Percentiles rank a stretch among this genome's conserved stretches.
Evolutionary conservation across 1,140 invertebrate genomes (phyloP).

Genomic region (Branchinecta lindahli): DNA sequence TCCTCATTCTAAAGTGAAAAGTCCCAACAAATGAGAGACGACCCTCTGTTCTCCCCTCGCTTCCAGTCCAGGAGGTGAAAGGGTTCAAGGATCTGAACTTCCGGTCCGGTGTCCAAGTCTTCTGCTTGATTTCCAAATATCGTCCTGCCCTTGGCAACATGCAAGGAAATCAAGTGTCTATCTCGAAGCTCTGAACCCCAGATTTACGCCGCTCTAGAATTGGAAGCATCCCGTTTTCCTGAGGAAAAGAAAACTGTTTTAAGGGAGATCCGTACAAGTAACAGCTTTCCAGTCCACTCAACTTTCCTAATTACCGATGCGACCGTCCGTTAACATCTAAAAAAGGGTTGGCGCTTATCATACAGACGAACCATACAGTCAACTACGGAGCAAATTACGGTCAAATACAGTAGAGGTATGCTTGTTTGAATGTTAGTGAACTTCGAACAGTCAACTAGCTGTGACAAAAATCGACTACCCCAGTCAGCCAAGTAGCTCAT

Average conservation of each 20-base stretch:
- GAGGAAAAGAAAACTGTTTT: constrained; percentile 17
- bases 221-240: constrained; percentile 42
- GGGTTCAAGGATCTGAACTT: neutral
- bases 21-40: no score
- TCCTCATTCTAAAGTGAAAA: no score
- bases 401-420: neutral
- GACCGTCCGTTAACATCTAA: neutral
- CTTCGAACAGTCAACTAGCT: neutral
- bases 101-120: neutral
- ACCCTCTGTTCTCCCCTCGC: no score
- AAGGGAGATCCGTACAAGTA: neutral
- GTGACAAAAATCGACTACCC: neutral
- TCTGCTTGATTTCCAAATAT: neutral
- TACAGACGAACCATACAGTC: neutral
- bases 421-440: neutral
- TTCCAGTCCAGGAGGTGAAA: no score
- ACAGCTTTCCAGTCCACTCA: neutral
- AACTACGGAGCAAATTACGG: neutral
- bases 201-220: constrained; percentile 44
- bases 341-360: neutral
- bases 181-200: constrained; percentile 36
- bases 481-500: neutral
- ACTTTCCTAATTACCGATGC: neutral
- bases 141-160: neutral
- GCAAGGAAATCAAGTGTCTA: constrained; percentile 32